phyloP scores from a whole-genome alignment of 1,140 invertebrate genomes.

The Procambarus clarkii region DNA sequence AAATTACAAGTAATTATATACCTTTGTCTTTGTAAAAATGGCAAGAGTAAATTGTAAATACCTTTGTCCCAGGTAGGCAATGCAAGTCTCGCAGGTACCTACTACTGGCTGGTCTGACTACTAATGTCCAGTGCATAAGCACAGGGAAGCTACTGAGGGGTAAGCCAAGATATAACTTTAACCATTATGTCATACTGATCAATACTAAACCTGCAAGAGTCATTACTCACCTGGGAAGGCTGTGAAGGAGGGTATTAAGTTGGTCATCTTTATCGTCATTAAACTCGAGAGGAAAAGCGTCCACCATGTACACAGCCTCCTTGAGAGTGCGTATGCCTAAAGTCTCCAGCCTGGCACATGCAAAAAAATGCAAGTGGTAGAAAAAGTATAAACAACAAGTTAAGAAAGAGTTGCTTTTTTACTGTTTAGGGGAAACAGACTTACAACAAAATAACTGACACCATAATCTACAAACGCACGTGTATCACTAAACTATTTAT shows the following conservation, averaged over 20 bases:
- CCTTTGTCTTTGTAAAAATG: too few species aligned
- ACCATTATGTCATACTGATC: neutral
- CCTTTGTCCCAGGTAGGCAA: too few species aligned
- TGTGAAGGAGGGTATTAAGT: constrained; percentile 42
- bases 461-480: neutral
- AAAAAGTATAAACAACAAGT: neutral
- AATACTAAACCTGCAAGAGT: neutral
- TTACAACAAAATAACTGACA: neutral
- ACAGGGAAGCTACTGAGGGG: too few species aligned
- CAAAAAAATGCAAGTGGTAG: constrained; percentile 8
- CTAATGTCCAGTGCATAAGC: too few species aligned
- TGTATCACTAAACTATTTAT: neutral
- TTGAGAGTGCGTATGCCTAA: constrained; percentile 56
- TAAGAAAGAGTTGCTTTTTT: neutral
- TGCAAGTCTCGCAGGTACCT: too few species aligned
- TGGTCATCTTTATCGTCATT: constrained; percentile 43
- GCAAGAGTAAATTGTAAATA: too few species aligned
- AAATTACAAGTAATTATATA: too few species aligned
- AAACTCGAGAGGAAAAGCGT: constrained; percentile 62
- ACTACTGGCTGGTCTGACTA: too few species aligned
- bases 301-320: constrained; percentile 63
- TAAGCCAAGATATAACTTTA: too few species aligned
- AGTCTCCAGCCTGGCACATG: constrained; percentile 57
- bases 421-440: neutral
- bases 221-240: constrained; percentile 48